Base-by-base conservation (phyloP, 2,888 invertebrate species). In the Toxonevra muliebris region DNA sequence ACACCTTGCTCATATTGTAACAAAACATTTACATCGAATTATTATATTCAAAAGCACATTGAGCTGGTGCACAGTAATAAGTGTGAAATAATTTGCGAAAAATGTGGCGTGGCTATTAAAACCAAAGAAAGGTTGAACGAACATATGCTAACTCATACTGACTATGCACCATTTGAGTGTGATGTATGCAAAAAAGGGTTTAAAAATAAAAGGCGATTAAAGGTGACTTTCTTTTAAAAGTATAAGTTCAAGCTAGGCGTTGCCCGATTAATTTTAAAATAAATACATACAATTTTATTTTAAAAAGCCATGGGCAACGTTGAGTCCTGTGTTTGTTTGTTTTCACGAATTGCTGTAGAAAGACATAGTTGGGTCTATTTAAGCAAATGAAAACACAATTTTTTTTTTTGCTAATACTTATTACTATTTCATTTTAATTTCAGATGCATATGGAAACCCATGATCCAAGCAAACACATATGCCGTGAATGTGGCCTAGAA, bases 21-120 rank as follows among this genome's bases (percentile, higher is more conserved):
- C 17, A 82, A 80, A 65, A 78, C 76, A 57, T 82, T 82, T 15
- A 76, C 75, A 17, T 78, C 75, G 48, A 59, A 66, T 4, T 60
- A 59, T 8, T 66, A 69, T 0, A 76, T 80, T 8, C 75, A 79
- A 60, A 71, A 73, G 0, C 81, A 81, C 41, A 75, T 77, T 13
- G 80, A 80, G 55, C 75, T 79, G 1, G 77, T 80, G 58, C 84
- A 84, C 48, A 76, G 78, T n/a, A 80, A 80, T 10, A 82, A 83
- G 48, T 77, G 86, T n/a, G 86, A 86, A 0, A 86, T 85, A 69
- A 85, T 86, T 19, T 87, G 87, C 68, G 86, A 86, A 68, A 82
- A 85, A 65, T 87, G 87, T 72, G 86, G 86, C 0, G 81, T 86
- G 61, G 82, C 84, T 10, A 86, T 86, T 61, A 83, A 84, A 2